These are phyloP conservation scores for Myoxocephalus aenaeus DNA, from an alignment of 2,797 vertebrate species.

Conservation along the genomic window DNA sequence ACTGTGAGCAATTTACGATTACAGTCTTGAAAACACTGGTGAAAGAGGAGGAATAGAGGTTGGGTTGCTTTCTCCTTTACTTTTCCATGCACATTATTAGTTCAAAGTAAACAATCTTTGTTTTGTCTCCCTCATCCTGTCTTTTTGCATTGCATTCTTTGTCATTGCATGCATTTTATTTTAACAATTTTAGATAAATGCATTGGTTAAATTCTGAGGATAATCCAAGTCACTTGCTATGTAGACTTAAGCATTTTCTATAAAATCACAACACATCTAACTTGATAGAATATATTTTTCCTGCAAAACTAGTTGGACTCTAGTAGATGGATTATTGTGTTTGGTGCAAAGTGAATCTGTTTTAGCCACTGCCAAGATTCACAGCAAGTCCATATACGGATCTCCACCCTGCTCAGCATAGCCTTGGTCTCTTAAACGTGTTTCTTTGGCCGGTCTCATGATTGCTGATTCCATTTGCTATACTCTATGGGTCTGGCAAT, in stretches of 20 bases:
- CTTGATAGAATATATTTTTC: slow-evolving; percentile 1
- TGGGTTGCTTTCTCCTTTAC: not conserved
- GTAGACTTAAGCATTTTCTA: not conserved
- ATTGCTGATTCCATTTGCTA: slow-evolving; percentile 60
- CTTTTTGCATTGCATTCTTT: not conserved
- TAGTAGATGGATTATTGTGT: slow-evolving; percentile 1
- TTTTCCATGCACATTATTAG: not conserved
- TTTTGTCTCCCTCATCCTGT: not conserved
- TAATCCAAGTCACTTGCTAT: no score
- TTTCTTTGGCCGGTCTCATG: slow-evolving; percentile 52
- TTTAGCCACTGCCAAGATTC: slow-evolving; percentile 26
- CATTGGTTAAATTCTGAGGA: no score
- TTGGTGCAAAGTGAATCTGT: slow-evolving; percentile 30
- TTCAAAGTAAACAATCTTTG: not conserved
- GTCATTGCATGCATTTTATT: not conserved
- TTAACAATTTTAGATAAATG: not conserved
- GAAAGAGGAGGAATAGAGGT: not conserved
- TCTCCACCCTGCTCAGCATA: slow-evolving; percentile 35
- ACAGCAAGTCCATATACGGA: slow-evolving; percentile 23
- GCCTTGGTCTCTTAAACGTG: slow-evolving; percentile 52
- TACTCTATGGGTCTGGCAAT: slow-evolving; percentile 30
- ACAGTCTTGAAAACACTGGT: not conserved
- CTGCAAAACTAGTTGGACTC: slow-evolving; percentile 8
- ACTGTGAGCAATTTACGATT: not conserved
- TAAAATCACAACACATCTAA: not conserved